Evolutionary conservation across 2,888 invertebrate genomes (phyloP).

Genomic region (Resseliella maxima): DNA sequence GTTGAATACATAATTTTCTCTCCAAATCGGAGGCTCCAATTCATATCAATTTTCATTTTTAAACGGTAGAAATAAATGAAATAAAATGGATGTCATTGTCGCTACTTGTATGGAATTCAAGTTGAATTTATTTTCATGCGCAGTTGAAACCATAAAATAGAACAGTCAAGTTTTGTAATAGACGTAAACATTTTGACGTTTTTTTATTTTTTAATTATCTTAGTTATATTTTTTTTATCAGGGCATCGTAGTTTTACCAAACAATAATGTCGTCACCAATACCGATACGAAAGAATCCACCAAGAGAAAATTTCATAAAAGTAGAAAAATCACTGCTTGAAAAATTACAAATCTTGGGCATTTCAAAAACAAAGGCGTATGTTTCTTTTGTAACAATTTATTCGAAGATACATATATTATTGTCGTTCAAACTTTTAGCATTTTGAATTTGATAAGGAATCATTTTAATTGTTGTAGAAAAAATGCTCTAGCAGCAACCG

Average conservation of each 20-base stretch:
- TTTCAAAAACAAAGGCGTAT: conserved; percentile 89
- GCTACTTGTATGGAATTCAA: not conserved
- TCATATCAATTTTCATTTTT: too few species aligned
- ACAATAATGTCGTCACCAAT: conserved; percentile 62
- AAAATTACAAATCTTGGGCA: conserved; percentile 88
- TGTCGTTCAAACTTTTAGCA: too few species aligned
- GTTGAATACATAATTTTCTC: too few species aligned
- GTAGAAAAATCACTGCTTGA: conserved; percentile 82
- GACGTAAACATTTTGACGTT: too few species aligned
- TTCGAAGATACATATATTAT: not conserved
- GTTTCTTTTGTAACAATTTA: too few species aligned
- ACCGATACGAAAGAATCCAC: conserved; percentile 81
- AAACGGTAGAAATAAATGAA: too few species aligned
- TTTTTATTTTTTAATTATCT: not conserved
- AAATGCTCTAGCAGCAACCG: conserved; percentile 90
- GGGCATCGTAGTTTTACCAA: not conserved
- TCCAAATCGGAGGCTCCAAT: too few species aligned
- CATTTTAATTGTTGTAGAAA: conserved; percentile 72
- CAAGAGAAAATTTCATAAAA: conserved; percentile 78
- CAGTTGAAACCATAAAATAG: not conserved
- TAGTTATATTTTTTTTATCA: not conserved
- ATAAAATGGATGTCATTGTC: not conserved
- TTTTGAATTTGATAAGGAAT: not conserved
- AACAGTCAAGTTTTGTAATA: too few species aligned
- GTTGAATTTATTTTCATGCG: not conserved